Percentiles rank a stretch among this genome's conserved stretches.
Conservation (phyloP, 2,888 invertebrate genomes). For the Cephus nigrinus region DNA sequence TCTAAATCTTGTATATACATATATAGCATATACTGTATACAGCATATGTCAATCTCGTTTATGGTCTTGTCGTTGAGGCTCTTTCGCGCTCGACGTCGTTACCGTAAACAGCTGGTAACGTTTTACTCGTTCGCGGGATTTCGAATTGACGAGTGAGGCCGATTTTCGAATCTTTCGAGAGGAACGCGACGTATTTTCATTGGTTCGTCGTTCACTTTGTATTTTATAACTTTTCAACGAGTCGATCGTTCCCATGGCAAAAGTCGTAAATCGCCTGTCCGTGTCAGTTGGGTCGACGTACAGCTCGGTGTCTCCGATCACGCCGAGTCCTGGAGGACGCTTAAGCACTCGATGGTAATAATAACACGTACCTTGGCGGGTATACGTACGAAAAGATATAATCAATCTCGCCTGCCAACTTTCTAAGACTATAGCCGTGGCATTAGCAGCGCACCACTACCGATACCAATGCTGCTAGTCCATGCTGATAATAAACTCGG, state of each 20-base stretch:
- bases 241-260: background rate
- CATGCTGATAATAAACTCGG: conserved; percentile 18
- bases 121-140: background rate
- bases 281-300: background rate
- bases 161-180: background rate
- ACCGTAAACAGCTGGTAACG: background rate
- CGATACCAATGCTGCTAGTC: background rate
- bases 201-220: background rate
- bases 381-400: background rate
- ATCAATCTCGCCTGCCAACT: conserved; percentile 7
- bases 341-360: background rate
- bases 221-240: background rate
- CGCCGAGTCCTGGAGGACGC: background rate
- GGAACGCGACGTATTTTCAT: background rate
- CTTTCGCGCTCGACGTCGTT: background rate
- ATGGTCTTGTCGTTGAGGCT: background rate
- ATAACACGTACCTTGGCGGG: background rate
- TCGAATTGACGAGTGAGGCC: background rate
- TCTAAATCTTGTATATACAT: too few relatives aligned
- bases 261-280: background rate
- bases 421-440: background rate
- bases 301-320: background rate
- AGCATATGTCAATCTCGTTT: background rate
- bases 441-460: background rate
- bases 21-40: background rate